phyloP scores from a whole-genome alignment of 2,797 vertebrate species.

The Falco peregrinus region DNA sequence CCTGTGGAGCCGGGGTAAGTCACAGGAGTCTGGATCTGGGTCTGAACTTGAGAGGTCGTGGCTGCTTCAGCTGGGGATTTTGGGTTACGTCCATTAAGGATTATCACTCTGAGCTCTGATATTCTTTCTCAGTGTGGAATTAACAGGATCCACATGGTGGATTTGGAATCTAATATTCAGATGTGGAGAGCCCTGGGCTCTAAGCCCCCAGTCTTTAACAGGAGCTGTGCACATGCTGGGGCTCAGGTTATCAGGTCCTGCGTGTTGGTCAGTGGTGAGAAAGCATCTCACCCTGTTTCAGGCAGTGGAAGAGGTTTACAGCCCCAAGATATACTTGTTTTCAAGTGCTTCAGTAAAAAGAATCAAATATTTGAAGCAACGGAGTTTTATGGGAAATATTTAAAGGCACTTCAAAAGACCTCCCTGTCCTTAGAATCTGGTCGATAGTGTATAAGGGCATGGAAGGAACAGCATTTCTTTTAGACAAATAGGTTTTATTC shows the following conservation, averaged over 20 bases:
- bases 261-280: fast-evolving
- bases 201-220: not conserved
- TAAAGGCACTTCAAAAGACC: not conserved
- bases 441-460: not conserved
- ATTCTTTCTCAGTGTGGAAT: slow-evolving; percentile 8
- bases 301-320: not conserved
- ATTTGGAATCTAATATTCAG: slow-evolving; percentile 17
- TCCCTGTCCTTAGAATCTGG: not conserved
- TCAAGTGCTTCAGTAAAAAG: not conserved
- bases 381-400: not conserved
- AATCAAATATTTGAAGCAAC: not conserved
- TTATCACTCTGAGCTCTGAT: slow-evolving; percentile 10
- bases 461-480: not conserved
- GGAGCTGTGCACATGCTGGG: not conserved
- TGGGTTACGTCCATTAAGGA: not conserved
- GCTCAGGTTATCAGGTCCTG: not conserved
- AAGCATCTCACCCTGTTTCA: not conserved
- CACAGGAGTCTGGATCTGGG: not conserved
- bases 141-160: slow-evolving; percentile 21
- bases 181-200: not conserved
- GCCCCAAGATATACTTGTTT: not conserved
- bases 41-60: slow-evolving; percentile 13
- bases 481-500: not conserved
- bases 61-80: slow-evolving; percentile 10
- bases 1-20: not conserved